phyloP scores from a whole-genome alignment of 2,797 vertebrate species.

The Urophycis tenuis region DNA sequence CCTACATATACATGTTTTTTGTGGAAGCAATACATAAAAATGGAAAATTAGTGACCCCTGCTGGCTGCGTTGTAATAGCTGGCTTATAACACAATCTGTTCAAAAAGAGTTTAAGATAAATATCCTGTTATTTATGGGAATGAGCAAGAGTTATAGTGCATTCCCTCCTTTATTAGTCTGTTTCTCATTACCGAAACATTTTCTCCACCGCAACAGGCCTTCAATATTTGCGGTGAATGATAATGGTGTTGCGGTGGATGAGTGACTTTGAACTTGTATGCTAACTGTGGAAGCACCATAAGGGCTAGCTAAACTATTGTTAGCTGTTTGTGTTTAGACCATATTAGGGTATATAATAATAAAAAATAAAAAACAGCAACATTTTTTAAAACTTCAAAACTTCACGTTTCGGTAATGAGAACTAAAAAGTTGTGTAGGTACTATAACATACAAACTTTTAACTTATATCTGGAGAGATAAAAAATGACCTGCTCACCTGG shows the following conservation, averaged over 20 bases:
- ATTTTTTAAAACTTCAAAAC: no score
- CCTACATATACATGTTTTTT: background rate
- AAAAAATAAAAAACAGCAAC: background rate
- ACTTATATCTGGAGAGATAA: no score
- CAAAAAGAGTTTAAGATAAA: background rate
- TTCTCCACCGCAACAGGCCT: background rate
- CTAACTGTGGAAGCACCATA: conserved; percentile 9
- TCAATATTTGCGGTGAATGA: background rate
- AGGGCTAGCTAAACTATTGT: background rate
- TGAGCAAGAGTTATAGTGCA: background rate
- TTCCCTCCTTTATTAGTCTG: no score
- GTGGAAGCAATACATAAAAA: background rate
- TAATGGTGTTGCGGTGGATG: background rate
- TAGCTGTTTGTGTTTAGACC: background rate
- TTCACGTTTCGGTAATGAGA: no score
- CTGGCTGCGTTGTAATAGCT: background rate
- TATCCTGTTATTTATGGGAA: background rate
- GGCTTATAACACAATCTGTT: background rate
- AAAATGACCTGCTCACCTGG: no score
- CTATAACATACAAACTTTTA: no score
- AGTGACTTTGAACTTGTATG: conserved; percentile 11
- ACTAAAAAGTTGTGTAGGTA: no score
- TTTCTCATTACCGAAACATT: background rate
- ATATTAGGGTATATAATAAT: background rate
- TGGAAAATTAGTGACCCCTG: background rate